Conservation (phyloP, 2,888 invertebrate species). For the Brachynemurus nebulosus region DNA sequence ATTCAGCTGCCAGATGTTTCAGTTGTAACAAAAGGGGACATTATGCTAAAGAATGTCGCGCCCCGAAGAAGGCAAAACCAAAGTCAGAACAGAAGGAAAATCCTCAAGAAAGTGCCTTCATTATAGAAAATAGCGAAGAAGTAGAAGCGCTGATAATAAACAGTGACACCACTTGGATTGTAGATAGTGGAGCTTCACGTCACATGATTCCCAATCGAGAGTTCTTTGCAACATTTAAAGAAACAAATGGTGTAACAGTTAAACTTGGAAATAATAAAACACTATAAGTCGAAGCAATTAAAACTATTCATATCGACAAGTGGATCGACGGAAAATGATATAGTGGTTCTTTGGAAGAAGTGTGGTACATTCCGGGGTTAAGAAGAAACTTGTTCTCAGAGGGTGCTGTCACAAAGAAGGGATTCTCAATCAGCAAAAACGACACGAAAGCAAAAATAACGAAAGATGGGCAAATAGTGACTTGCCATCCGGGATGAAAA, state of each 20-base stretch:
- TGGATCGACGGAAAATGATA: background rate
- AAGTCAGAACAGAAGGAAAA: background rate
- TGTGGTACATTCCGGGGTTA: background rate
- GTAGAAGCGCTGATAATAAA: background rate
- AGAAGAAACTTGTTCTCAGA: background rate
- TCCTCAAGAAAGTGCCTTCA: background rate
- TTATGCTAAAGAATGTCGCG: no score
- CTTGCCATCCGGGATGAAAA: background rate
- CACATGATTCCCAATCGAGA: background rate
- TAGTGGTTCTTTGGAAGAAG: background rate
- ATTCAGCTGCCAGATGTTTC: no score
- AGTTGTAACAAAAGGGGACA: no score
- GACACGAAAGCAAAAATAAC: background rate
- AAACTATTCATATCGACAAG: background rate
- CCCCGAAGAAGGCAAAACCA: background rate
- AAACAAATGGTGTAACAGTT: background rate
- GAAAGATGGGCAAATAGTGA: background rate
- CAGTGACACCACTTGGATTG: background rate
- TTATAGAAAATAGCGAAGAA: background rate
- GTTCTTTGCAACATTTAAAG: background rate
- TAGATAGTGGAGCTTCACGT: no score
- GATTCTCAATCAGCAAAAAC: background rate
- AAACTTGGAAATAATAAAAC: no score
- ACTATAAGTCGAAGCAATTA: background rate
- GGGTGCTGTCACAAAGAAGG: background rate